Base-by-base conservation (phyloP, 2,113 vertebrate genomes). In the Ceyx melanurus region DNA sequence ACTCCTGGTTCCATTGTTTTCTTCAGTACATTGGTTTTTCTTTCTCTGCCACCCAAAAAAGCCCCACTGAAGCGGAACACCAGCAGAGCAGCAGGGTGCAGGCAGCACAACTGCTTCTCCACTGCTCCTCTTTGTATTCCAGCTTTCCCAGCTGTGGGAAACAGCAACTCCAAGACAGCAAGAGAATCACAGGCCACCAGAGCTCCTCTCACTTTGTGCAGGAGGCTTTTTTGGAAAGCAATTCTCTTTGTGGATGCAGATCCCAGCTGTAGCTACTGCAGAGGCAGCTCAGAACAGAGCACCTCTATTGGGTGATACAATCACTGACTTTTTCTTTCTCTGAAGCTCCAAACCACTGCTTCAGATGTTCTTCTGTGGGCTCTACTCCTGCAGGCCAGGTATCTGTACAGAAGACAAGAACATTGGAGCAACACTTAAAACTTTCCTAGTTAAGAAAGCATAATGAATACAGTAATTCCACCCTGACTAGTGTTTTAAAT, bases 251-350 rank as follows among this genome's bases (percentile, higher is more conserved):
- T 51, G 23, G 23, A 13, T 10, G 13, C 45, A 84, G 40, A 57
- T 75, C 62, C 23, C 50, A 17, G 40, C 26, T 72, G 23, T 10
- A 65, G 51, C 7, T 28, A 45, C 48, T 65, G 73, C 35, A 82
- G 64, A 50, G 29, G 21, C 65, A 81, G 43, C n/a, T 86, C 40
- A 33, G 3, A 28, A 31, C 19, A 25, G 9, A 60, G 35, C 31
- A 50, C 15, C 19, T 60, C 90, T 61, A 97, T 6, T 97, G 97
- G 4, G 94, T 93, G 50, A 61, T 91, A 13, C 97, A 97, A 0
- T 97, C 89, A 20, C 92, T 65, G 23, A 42, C 74, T 61, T 86
- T 81, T 15, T 94, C 93, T 67, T 70, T 91, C 53, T 93, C 78
- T 67, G 93, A 71, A 51, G 58, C 23, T 57, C 73, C 82, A 83